Conservation (phyloP, 30 jellyfish, hydroid and myxozoan genomes). For the Turritopsis dohrnii region DNA sequence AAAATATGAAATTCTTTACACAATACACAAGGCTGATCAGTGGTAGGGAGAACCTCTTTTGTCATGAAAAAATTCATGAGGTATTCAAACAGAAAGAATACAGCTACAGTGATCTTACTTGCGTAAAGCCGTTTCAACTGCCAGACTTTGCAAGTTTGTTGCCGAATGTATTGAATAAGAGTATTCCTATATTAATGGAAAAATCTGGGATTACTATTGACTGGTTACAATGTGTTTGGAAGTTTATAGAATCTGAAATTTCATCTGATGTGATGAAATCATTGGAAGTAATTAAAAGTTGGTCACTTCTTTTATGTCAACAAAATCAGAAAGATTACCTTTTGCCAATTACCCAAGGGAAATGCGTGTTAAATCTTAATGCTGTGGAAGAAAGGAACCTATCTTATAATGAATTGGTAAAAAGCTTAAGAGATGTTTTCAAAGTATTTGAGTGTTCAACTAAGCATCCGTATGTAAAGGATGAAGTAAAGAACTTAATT, state of each 20-base stretch:
- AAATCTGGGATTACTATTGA: background rate
- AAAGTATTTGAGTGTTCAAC: background rate
- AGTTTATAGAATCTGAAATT: background rate
- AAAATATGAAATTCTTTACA: conserved; percentile 34
- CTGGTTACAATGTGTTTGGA: background rate
- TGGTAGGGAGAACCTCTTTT: background rate
- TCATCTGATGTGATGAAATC: background rate
- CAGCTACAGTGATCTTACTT: background rate
- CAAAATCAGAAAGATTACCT: background rate
- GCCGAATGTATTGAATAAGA: background rate
- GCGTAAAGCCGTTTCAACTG: background rate
- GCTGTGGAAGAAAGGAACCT: background rate
- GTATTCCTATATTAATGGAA: background rate
- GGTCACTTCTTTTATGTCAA: conserved; percentile 11
- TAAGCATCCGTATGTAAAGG: background rate
- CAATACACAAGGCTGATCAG: conserved; percentile 26
- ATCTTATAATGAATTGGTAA: background rate
- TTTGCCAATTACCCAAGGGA: conserved; percentile 8
- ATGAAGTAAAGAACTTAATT: background rate
- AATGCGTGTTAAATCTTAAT: background rate
- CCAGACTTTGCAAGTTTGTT: background rate
- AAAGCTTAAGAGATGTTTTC: background rate
- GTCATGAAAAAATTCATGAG: background rate
- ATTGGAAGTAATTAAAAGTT: background rate
- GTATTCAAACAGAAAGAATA: background rate